Evolutionary conservation across 2,888 invertebrate genomes (phyloP).

Genomic region (Andricus curvator): DNA sequence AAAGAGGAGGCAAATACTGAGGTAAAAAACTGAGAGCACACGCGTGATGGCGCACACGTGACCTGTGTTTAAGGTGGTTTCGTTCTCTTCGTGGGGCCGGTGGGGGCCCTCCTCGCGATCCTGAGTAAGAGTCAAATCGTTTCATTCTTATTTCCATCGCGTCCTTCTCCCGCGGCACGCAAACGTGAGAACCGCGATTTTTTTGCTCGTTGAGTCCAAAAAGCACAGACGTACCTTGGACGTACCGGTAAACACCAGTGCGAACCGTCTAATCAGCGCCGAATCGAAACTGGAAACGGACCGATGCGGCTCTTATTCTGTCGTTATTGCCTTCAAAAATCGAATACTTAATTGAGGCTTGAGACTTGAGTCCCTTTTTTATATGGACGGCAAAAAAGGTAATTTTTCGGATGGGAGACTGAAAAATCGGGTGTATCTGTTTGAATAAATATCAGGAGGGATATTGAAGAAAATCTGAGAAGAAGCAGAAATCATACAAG

Average conservation of each 20-base stretch:
- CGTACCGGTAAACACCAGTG: slow-evolving; percentile 30
- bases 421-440: background rate
- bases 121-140: slow-evolving; percentile 60
- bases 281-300: background rate
- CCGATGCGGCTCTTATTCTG: background rate
- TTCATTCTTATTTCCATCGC: slow-evolving; percentile 58
- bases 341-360: slow-evolving; percentile 5
- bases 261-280: slow-evolving; percentile 26
- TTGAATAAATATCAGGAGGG: background rate
- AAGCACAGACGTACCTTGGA: slow-evolving; percentile 17
- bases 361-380: background rate
- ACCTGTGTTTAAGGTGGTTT: slow-evolving; percentile 75
- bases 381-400: background rate
- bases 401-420: background rate
- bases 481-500: background rate
- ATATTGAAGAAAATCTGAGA: background rate
- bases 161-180: slow-evolving; percentile 63
- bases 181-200: slow-evolving; percentile 69
- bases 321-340: background rate
- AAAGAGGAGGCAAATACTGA: slow-evolving; percentile 62
- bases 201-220: slow-evolving; percentile 56
- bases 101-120: slow-evolving; percentile 58
- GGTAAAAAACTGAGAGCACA: slow-evolving; percentile 55
- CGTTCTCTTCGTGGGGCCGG: slow-evolving; percentile 57
- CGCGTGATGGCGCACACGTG: slow-evolving; percentile 68